Evolutionary conservation across 1,140 invertebrate species (phyloP).

Genomic region (Brachionus calyciflorus): DNA sequence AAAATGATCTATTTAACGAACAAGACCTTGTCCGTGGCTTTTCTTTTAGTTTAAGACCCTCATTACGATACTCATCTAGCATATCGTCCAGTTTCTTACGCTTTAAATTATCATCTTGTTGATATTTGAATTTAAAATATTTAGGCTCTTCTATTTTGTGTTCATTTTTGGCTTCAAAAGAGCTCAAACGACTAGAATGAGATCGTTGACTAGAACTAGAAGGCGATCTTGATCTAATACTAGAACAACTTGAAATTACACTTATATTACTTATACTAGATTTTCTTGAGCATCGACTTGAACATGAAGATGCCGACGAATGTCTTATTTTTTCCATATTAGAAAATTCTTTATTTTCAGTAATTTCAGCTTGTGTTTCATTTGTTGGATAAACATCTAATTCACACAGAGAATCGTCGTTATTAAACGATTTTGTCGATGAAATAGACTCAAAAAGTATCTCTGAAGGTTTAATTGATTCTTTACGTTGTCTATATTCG

Average conservation of each 20-base stretch:
- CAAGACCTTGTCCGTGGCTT: not conserved
- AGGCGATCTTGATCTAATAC: not conserved
- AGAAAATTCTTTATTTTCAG: not conserved
- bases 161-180: not conserved
- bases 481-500: slow-evolving; percentile 33
- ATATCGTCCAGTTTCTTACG: not conserved
- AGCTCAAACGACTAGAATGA: not conserved
- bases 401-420: slow-evolving; percentile 23
- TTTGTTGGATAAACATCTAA: slow-evolving; percentile 24
- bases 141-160: not conserved
- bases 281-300: slow-evolving; percentile 1
- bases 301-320: not conserved
- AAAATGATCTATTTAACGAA: not conserved
- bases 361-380: too few relatives aligned
- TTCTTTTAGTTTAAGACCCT: not conserved
- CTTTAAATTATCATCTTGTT: not conserved
- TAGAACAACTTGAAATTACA: not conserved
- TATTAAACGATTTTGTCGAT: slow-evolving; percentile 4
- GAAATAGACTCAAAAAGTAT: not conserved
- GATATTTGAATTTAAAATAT: not conserved
- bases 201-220: not conserved
- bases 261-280: not conserved
- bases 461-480: not conserved
- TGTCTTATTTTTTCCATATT: not conserved
- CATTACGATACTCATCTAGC: not conserved